Percentiles rank a stretch among this genome's conserved stretches.
These are phyloP conservation scores for Melinaea menophilus DNA, from an alignment of 2,888 invertebrate genomes.

Conservation along the genomic window DNA sequence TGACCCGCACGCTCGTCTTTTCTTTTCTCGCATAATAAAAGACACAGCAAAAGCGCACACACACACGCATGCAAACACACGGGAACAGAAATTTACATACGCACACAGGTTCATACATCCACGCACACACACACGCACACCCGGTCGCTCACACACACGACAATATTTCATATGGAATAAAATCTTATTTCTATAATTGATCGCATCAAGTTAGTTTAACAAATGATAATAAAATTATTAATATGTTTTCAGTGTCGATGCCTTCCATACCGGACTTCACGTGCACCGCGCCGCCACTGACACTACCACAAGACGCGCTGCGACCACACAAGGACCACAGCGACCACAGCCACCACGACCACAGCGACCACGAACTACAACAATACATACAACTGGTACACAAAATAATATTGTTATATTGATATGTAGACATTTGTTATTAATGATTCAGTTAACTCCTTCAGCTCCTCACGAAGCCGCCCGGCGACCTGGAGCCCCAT, in stretches of 20 bases:
- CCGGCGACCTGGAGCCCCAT: slow-evolving; percentile 40
- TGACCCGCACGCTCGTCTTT: too few species aligned
- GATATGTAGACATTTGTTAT: not conserved
- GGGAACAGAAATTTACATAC: too few species aligned
- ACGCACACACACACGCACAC: too few species aligned
- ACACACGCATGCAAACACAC: too few species aligned
- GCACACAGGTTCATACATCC: too few species aligned
- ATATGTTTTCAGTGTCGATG: slow-evolving; percentile 36
- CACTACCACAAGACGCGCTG: slow-evolving; percentile 16
- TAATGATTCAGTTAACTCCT: not conserved
- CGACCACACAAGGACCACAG: slow-evolving; percentile 32
- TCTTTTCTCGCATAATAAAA: too few species aligned
- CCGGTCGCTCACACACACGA: too few species aligned
- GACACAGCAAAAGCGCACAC: too few species aligned
- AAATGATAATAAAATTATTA: too few species aligned
- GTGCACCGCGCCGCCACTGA: slow-evolving; percentile 29
- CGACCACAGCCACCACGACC: slow-evolving; percentile 56
- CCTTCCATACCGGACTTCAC: slow-evolving; percentile 42
- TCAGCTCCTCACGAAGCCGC: slow-evolving; percentile 75
- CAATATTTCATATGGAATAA: too few species aligned
- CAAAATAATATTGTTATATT: not conserved
- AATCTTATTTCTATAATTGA: too few species aligned
- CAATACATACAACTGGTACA: slow-evolving; percentile 67
- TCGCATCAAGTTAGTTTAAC: too few species aligned
- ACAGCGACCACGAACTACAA: slow-evolving; percentile 63